Evolutionary conservation across 37 sponge, comb jelly and placozoan species (phyloP).

Genomic region (Corticium candelabrum): DNA sequence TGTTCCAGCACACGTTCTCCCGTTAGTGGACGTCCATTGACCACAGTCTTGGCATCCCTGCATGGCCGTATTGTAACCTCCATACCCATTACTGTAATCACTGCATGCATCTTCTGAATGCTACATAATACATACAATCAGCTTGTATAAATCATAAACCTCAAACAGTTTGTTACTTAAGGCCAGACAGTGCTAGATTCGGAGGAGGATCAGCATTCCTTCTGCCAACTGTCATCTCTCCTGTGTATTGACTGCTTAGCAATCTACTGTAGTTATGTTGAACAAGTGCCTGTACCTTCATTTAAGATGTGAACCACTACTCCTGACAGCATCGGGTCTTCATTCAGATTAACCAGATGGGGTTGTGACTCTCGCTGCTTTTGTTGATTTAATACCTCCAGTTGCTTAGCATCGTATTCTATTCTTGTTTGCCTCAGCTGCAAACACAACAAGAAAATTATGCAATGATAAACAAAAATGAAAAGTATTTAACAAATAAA

Average conservation of each 20-base stretch:
- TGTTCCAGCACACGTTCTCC: conserved; percentile 23
- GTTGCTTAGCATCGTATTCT: conserved; percentile 12
- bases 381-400: conserved; percentile 7
- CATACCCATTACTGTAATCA: conserved; percentile 6
- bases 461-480: too few species aligned
- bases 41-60: conserved; percentile 24
- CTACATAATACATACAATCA: too few species aligned
- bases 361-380: conserved; percentile 12
- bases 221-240: neutral
- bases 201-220: neutral
- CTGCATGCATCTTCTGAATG: conserved; percentile 40
- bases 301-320: conserved; percentile 28
- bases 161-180: neutral
- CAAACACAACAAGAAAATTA: too few species aligned
- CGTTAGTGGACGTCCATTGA: conserved; percentile 24
- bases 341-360: conserved; percentile 25
- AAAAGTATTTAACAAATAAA: too few species aligned
- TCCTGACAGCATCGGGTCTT: conserved; percentile 21
- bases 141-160: too few species aligned
- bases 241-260: neutral
- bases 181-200: neutral
- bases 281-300: too few species aligned
- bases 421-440: conserved; percentile 7
- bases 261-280: too few species aligned
- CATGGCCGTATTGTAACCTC: conserved; percentile 16